A percentile compares a stretch with the other conserved stretches of the same genome.
Evolutionary conservation across 2,797 vertebrate genomes (phyloP).

Genomic region (Eulemur albifrons): DNA sequence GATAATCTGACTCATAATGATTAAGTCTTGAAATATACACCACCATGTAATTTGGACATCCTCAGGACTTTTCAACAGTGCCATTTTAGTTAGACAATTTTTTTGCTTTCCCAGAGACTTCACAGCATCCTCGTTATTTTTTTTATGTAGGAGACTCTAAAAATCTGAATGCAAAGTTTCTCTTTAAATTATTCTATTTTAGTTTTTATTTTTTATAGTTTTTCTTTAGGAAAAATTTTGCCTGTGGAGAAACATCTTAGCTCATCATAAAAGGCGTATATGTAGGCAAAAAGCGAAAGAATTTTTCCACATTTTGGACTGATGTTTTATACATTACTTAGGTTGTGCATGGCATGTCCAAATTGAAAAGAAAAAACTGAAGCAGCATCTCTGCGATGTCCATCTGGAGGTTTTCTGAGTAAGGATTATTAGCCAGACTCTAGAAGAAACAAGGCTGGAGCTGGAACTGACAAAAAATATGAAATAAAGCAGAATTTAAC

Average conservation of each 20-base stretch:
- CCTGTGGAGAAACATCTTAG: constrained; percentile 64
- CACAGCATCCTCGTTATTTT: constrained; percentile 52
- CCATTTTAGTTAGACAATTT: background rate
- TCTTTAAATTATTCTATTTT: constrained; percentile 71
- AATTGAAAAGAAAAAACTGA: constrained; percentile 44
- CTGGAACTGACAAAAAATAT: constrained; percentile 25
- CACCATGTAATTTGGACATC: background rate
- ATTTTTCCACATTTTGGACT: constrained; percentile 72
- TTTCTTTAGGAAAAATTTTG: constrained; percentile 71
- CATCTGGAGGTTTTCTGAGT: constrained; percentile 72
- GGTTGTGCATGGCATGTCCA: constrained; percentile 7
- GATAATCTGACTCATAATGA: background rate
- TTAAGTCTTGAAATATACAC: background rate
- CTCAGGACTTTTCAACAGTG: constrained; percentile 9
- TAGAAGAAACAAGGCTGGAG: constrained; percentile 55
- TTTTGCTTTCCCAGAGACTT: constrained; percentile 45
- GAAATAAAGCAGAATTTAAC: constrained; percentile 51
- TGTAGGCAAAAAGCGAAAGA: constrained; percentile 69
- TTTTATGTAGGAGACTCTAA: constrained; percentile 58
- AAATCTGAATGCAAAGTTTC: constrained; percentile 70
- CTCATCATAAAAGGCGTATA: constrained; percentile 75
- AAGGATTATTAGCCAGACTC: constrained; percentile 72
- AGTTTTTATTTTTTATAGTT: constrained; percentile 58
- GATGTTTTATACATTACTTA: constrained; percentile 73
- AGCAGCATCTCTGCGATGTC: constrained; percentile 47